Percentiles rank a stretch among this genome's conserved stretches.
These are phyloP conservation scores for Diplodus sargus DNA, from an alignment of 2,797 vertebrate species.

Conservation along the genomic window DNA sequence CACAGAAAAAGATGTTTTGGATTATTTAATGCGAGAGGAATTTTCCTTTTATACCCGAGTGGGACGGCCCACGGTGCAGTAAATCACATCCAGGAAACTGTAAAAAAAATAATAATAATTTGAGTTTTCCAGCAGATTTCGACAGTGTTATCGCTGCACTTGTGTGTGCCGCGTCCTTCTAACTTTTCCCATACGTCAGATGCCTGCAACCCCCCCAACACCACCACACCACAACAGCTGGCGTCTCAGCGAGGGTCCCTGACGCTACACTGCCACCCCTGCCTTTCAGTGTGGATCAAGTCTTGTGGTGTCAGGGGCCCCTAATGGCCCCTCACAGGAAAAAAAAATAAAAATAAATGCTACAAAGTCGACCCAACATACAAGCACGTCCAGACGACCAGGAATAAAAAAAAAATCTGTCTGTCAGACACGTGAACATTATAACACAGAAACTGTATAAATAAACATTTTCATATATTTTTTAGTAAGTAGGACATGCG, in stretches of 20 bases:
- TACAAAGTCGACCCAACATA: constrained; percentile 39
- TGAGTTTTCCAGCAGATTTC: constrained; percentile 24
- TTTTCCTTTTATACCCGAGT: neutral
- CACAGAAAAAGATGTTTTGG: neutral
- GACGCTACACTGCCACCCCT: constrained; percentile 66
- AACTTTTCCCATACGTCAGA: constrained; percentile 73
- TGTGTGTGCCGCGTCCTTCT: constrained; percentile 52
- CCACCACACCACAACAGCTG: constrained; percentile 81
- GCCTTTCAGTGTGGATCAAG: constrained; percentile 65
- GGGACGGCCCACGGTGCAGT: neutral
- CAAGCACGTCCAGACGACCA: constrained; percentile 36
- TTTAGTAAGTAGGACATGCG: neutral
- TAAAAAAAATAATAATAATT: neutral
- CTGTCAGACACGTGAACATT: constrained; percentile 4
- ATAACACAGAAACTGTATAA: constrained; percentile 1
- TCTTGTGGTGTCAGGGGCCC: constrained; percentile 72
- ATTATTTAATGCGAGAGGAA: constrained; percentile 11
- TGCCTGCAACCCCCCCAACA: constrained; percentile 59
- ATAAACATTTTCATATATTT: neutral
- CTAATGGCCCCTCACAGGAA: constrained; percentile 62
- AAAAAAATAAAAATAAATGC: constrained; percentile 35
- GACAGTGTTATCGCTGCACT: constrained; percentile 31
- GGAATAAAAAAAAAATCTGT: constrained; percentile 13
- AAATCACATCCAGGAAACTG: constrained; percentile 1
- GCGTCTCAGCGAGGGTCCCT: constrained; percentile 68